Evolutionary conservation across 2,113 vertebrate species (phyloP), one percentile per base, ranked within the genome.

Genomic region (Etia nguti): DNA sequence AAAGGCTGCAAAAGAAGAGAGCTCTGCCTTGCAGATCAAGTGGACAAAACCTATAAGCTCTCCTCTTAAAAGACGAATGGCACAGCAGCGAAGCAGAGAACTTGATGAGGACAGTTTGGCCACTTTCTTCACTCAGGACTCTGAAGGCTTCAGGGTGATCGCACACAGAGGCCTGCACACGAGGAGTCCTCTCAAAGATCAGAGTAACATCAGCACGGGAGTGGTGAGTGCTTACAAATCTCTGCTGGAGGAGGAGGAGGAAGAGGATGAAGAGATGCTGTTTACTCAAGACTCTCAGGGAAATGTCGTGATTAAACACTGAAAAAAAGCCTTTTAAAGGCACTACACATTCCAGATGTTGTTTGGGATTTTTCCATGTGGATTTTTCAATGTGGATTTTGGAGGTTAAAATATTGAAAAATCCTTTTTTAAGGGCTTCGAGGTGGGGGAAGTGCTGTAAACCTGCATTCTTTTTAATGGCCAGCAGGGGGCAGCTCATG

Each of bases 241-340:
- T 79, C 26, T 77, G 26, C 43, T 10, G 12, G 85, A 94, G 22
- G 88, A 92, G 22, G 88, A 92, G 0, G 90, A 94, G 6, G 89
- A 92, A 0, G 92, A 93, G 6, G 92, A 95, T 12, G 94, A 96
- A 8, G 91, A 96, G 10, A 88, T 96, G 83, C 93, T 97, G 16
- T 97, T 97, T 86, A 97, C 96, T 41, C 96, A 97, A 89, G 96
- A 97, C 90, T 96, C 96, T 68, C 92, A 97, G 89, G 96, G 96
- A 81, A 96, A 97, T 90, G 41, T 90, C 60, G 96, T 97, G 31
- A 97, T 97, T 57, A 97, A 94, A 93, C 96, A 97, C 62, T 96
- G 82, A 95, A 43, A 34, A 80, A 68, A 6, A 26, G 18, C 4
- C 22, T 57, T 56, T 80, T 80, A 43, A 31, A 81, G 43, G 38